phyloP scores from a whole-genome alignment of 2,113 vertebrate genomes.

The Hoplias malabaricus region DNA sequence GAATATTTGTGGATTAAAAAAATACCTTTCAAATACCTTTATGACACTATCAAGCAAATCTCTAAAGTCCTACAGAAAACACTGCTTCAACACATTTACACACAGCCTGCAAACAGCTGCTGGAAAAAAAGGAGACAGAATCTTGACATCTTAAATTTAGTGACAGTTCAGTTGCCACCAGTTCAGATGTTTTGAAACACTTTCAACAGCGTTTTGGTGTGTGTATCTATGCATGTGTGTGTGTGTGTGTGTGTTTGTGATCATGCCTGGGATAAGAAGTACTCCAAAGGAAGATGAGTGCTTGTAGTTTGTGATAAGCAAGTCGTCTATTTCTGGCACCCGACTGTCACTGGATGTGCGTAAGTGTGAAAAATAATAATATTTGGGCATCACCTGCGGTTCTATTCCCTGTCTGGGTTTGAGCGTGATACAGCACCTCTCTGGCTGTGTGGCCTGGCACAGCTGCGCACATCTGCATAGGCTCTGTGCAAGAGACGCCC shows the following conservation, averaged over 20 bases:
- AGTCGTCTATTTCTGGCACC: constrained; percentile 43
- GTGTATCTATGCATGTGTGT: constrained; percentile 10
- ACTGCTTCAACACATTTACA: neutral
- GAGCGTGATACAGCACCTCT: constrained; percentile 1
- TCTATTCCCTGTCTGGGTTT: constrained; percentile 6
- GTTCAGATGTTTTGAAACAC: neutral
- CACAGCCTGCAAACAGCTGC: neutral
- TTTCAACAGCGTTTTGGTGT: neutral
- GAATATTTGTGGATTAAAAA: neutral
- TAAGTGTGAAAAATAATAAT: constrained; percentile 43
- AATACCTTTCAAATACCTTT: neutral
- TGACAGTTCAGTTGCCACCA: neutral
- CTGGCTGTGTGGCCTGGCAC: neutral
- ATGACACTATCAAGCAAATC: neutral
- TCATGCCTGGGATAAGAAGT: constrained; percentile 11
- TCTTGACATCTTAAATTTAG: neutral
- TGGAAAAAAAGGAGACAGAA: neutral
- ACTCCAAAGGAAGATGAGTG: constrained; percentile 25
- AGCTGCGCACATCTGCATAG: neutral
- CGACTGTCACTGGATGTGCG: constrained; percentile 35
- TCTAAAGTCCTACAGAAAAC: neutral
- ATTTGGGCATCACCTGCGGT: constrained; percentile 33
- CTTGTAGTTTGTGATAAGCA: constrained; percentile 38
- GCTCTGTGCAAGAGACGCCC: neutral
- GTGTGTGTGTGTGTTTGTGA: constrained; percentile 4